Percentiles rank a stretch among this genome's conserved stretches.
Conservation (phyloP, 2,113 vertebrate species). For the Engystomops pustulosus region DNA sequence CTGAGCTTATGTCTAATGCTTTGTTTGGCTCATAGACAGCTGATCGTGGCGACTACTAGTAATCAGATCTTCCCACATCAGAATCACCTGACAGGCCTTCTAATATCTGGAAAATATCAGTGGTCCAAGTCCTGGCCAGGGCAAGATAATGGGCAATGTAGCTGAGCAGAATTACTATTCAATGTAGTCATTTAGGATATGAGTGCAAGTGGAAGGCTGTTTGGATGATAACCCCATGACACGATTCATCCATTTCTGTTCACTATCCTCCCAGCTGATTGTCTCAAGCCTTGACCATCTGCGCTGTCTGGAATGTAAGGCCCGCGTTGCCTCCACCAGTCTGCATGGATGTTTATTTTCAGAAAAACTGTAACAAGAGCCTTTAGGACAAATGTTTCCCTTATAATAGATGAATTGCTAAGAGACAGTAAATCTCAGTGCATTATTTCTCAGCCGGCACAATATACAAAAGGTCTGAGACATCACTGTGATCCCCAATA, state of each 20-base stretch:
- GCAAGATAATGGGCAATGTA: background rate
- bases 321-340: background rate
- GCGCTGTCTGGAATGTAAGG: conserved; percentile 28
- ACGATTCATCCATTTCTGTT: background rate
- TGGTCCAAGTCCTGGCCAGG: background rate
- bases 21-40: background rate
- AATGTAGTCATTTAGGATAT: background rate
- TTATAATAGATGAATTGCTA: conserved; percentile 20
- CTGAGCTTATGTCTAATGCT: background rate
- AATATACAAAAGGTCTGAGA: conserved; percentile 31
- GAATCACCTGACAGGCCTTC: background rate
- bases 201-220: background rate
- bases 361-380: conserved; percentile 28
- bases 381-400: conserved; percentile 3
- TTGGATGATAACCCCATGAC: background rate
- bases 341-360: conserved; percentile 20
- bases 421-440: background rate
- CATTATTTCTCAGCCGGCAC: conserved; percentile 12
- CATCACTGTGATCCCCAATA: conserved; percentile 12
- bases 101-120: background rate
- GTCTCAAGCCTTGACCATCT: background rate
- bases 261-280: background rate
- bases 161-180: background rate
- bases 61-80: background rate
- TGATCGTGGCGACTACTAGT: background rate